Conservation (phyloP, 2,888 invertebrate species). For the Melieria omissa region DNA sequence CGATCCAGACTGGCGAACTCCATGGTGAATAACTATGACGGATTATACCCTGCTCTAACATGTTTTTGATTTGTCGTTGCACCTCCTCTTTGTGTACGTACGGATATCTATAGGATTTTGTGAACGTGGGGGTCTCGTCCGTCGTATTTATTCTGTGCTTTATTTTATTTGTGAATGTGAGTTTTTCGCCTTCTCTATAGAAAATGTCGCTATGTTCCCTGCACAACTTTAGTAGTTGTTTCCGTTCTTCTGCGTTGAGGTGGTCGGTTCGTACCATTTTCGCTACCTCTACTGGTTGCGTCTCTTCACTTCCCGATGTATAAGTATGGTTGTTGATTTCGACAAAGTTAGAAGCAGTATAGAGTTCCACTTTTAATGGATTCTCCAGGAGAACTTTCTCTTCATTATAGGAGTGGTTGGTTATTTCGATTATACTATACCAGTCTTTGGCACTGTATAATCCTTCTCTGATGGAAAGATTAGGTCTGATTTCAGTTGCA, state of each 20-base stretch:
- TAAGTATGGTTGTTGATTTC: too few species aligned
- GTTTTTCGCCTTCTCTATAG: slow-evolving; percentile 26
- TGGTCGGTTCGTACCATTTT: slow-evolving; percentile 25
- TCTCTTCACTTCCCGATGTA: too few species aligned
- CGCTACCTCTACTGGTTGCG: too few species aligned
- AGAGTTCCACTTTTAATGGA: slow-evolving; percentile 10
- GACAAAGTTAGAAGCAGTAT: not conserved
- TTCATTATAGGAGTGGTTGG: too few species aligned
- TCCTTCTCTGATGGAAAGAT: not conserved
- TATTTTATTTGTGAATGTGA: too few species aligned
- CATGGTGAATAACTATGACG: slow-evolving; percentile 10
- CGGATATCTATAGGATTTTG: slow-evolving; percentile 29
- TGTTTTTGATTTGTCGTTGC: not conserved
- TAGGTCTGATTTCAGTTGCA: slow-evolving; percentile 3
- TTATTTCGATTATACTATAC: too few species aligned
- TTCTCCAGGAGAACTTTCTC: too few species aligned
- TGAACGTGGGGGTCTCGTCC: slow-evolving; percentile 14
- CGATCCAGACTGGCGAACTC: slow-evolving; percentile 46
- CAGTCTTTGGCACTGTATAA: too few species aligned
- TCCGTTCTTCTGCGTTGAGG: slow-evolving; percentile 34
- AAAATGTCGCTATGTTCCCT: slow-evolving; percentile 34
- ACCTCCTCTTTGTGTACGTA: slow-evolving; percentile 12
- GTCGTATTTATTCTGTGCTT: slow-evolving; percentile 42
- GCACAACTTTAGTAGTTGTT: slow-evolving; percentile 30
- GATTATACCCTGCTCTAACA: slow-evolving; percentile 9